phyloP scores from a whole-genome alignment of 2,113 vertebrate species.

The Motacilla tschutschensis region DNA sequence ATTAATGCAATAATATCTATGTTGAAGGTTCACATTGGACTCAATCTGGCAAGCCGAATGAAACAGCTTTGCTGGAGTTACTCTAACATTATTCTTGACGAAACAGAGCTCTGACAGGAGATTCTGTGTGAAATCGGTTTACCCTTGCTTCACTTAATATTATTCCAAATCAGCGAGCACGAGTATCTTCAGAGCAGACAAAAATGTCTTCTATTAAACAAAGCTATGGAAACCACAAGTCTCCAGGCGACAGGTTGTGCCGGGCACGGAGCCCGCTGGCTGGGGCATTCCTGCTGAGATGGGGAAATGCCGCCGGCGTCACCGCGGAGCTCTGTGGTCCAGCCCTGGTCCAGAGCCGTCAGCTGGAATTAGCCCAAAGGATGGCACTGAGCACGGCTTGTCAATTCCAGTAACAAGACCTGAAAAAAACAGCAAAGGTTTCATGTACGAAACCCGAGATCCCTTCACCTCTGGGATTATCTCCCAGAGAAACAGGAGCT shows the following conservation, averaged over 20 bases:
- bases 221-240: background rate
- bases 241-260: background rate
- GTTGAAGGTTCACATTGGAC: background rate
- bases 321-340: background rate
- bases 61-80: background rate
- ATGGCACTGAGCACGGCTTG: background rate
- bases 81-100: background rate
- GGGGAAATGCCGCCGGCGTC: background rate
- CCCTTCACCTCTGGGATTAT: background rate
- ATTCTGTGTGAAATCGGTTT: constrained; percentile 45
- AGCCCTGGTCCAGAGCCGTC: background rate
- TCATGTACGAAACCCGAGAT: background rate
- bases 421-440: background rate
- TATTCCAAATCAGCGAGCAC: background rate
- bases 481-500: background rate
- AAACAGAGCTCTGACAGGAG: constrained; percentile 16
- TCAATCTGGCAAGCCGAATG: background rate
- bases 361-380: background rate
- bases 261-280: background rate
- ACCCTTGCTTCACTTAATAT: constrained; percentile 10
- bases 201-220: background rate
- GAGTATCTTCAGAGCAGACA: background rate
- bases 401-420: background rate
- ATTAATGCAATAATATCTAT: constrained; percentile 46
- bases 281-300: background rate